phyloP scores from a whole-genome alignment of 2,888 invertebrate genomes.

The Cyaniris semiargus region DNA sequence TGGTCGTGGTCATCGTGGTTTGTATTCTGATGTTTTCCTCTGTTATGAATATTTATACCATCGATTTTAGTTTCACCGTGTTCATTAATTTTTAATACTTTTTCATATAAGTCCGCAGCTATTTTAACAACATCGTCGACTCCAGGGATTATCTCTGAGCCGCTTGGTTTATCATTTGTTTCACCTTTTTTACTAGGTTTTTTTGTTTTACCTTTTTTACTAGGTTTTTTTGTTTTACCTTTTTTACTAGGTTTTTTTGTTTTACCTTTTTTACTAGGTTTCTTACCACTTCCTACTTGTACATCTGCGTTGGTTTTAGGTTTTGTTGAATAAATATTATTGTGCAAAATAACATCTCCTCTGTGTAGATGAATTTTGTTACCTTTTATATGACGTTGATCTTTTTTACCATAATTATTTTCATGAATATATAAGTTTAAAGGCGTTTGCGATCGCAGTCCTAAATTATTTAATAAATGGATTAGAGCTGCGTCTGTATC shows the following conservation, averaged over 20 bases:
- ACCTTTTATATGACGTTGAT: background rate
- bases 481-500: background rate
- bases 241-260: too few species aligned
- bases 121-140: background rate
- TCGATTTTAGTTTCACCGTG: background rate
- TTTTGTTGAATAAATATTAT: background rate
- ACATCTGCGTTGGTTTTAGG: background rate
- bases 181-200: too few species aligned
- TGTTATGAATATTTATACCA: background rate
- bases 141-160: background rate
- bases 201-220: too few species aligned
- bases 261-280: background rate
- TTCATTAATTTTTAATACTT: background rate
- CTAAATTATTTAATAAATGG: background rate
- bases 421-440: background rate
- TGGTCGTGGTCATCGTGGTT: background rate
- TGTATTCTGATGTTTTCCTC: background rate
- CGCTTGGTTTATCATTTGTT: background rate
- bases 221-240: too few species aligned
- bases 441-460: background rate
- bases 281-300: background rate
- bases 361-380: background rate
- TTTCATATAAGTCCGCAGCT: background rate
- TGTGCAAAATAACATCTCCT: background rate
- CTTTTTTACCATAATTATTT: background rate